A percentile compares a stretch with the other conserved stretches of the same genome.
phyloP scores from a whole-genome alignment of 2,797 vertebrate genomes.

The Sparus aurata region DNA sequence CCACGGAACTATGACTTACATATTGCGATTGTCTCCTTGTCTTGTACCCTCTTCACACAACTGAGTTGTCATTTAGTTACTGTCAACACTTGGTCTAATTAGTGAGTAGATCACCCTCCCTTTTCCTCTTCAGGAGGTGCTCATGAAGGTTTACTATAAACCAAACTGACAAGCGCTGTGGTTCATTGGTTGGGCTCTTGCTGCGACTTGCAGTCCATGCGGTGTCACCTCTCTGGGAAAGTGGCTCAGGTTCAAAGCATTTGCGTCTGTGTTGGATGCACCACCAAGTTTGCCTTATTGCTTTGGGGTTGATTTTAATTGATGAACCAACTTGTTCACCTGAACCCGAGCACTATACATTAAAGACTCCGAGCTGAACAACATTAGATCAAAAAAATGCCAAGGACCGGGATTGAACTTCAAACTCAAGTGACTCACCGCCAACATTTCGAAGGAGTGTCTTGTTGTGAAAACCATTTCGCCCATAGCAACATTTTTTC shows the following conservation, averaged over 20 bases:
- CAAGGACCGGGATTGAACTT: slow-evolving; percentile 28
- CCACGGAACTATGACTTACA: not conserved
- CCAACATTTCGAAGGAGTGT: slow-evolving; percentile 51
- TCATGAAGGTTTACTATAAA: slow-evolving; percentile 8
- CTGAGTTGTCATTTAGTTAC: not conserved
- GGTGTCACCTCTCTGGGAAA: not conserved
- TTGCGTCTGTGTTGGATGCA: not conserved
- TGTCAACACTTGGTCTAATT: not conserved
- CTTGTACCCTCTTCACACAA: not conserved
- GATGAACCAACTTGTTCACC: too few relatives aligned
- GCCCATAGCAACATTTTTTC: slow-evolving; percentile 68
- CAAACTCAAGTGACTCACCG: slow-evolving; percentile 32
- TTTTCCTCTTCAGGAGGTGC: not conserved
- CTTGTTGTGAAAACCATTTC: slow-evolving; percentile 67
- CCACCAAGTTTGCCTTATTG: not conserved
- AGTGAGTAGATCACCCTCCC: not conserved
- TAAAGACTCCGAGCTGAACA: not conserved
- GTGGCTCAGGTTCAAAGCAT: not conserved
- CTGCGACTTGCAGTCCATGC: not conserved
- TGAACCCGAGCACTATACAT: not conserved
- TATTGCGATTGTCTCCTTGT: not conserved
- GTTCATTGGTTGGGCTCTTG: not conserved
- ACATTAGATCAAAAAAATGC: not conserved
- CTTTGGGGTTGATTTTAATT: not conserved
- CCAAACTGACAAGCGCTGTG: not conserved